Base-by-base conservation (phyloP, 2,113 vertebrate genomes). In the Corynorhinus townsendii region DNA sequence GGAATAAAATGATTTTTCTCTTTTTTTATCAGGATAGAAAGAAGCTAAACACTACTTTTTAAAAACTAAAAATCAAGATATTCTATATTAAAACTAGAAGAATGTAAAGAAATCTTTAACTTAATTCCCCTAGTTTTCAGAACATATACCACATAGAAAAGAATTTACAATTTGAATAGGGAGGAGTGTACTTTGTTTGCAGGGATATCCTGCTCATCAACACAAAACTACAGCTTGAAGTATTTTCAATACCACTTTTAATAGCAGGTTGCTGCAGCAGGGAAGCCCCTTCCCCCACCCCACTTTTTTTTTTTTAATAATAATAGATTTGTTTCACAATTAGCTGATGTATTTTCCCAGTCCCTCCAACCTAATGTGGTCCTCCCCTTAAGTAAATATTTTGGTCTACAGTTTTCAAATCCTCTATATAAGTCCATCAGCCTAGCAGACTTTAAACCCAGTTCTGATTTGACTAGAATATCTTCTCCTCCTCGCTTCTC, bases 21-120 rank as follows among this genome's bases (percentile, higher is more conserved):
- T 24, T 4, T 59, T 89, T 68, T 66, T 52, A 75, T 68, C 20
- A 75, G 4, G 14, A 77, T 73, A 22, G 22, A 20, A 95, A 69
- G 45, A 95, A 82, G 22, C 15, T 79, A 93, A 83, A 54, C 68
- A 83, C 1, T 68, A 35, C 15, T 82, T 83, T 66, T 92, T 14
- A 7, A 77, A 94, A 89, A 91, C 52, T 68, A 92, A 86, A 96
- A 79, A 76, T 82, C 12, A 35, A 76, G 35, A 11, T 93, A 72
- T 83, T 92, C 33, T 73, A 2, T 54, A 82, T 75, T 30, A 24
- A 73, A 95, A 83, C 7, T 56, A 35, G 33, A 89, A 86, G 43
- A 75, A 69, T 19, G 10, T 38, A 86, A 86, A 89, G 38, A 62
- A 76, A 38, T 52, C 2, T 49, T 47, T 59, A 28, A n/a, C 24